Base-by-base conservation (phyloP, 64 coral and sea anemone genomes). In the Stichodactyla helianthus region DNA sequence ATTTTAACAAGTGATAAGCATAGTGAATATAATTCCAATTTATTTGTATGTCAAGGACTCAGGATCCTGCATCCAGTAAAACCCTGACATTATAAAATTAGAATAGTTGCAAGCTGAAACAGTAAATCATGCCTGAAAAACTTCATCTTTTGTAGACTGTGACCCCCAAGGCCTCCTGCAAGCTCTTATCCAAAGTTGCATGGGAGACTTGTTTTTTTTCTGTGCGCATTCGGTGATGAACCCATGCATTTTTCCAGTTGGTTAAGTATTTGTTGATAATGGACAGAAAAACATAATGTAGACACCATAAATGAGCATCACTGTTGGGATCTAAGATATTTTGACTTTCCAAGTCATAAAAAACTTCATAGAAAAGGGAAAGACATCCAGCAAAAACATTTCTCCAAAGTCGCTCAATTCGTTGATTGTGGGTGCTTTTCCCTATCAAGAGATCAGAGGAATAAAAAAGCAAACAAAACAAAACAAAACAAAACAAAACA, bases 281-380 rank as follows among this genome's bases (percentile, higher is more conserved):
- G 11, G 92, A 87, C 31, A 93, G 31, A 61, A 86, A 93, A 14
- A 93, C 53, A 77, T 71, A 83, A 83, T 93, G 88, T 23, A 93
- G 52, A 74, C 92, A 93, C 92, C 92, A 93, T 51, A 93, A 71
- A 28, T 93, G 92, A 31, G 54, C 25, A 65, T 93, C 92, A 89
- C 89, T 82, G 82, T 70, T 31, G 16, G 92, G 87, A 59, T 86
- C 83, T 6, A 93, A 83, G 26, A 89, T 22, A 25, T 51, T 71
- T 13, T 65, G 35, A 13, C 58, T 54, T 81, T 93, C 92, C 18
- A 93, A 52, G 19, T 85, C 67, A 19, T 84, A 82, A 70, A 93
- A 93, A 10, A 89, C 10, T 44, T 93, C 62, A 16, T 82, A 93
- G 35, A 93, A 93, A 6, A 93, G 58, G 50, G 58, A 16, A 23